Evolutionary conservation across 37 sponge, comb jelly and placozoan species (phyloP).

Genomic region (Mnemiopsis leidyi): DNA sequence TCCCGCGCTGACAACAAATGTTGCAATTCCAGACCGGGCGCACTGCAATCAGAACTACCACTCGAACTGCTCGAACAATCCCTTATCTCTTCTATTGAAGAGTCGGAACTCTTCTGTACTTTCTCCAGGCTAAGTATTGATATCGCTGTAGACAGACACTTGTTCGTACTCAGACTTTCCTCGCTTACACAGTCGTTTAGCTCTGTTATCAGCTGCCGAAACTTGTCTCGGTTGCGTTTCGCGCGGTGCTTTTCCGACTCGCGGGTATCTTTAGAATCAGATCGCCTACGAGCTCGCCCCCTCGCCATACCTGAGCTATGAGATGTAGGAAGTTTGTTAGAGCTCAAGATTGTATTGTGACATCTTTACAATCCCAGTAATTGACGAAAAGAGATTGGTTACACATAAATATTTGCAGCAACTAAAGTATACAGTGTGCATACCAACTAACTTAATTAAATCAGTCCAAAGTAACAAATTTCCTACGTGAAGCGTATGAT

Average conservation of each 20-base stretch:
- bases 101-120: background rate
- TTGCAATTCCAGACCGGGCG: background rate
- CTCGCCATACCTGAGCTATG: slow-evolving; percentile 7
- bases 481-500: no score
- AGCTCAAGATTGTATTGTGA: no score
- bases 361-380: no score
- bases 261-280: background rate
- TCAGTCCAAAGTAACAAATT: no score
- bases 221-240: slow-evolving; percentile 47
- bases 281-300: background rate
- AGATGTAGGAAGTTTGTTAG: background rate
- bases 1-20: slow-evolving; percentile 17
- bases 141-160: slow-evolving; percentile 6
- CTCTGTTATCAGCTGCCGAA: slow-evolving; percentile 16
- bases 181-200: slow-evolving; percentile 39
- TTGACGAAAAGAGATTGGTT: no score
- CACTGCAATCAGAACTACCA: background rate
- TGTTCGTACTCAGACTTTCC: slow-evolving; percentile 46
- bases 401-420: no score
- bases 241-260: slow-evolving; percentile 24
- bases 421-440: no score
- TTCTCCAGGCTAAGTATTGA: slow-evolving; percentile 28
- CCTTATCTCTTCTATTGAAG: background rate
- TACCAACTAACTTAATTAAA: no score
- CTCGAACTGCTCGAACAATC: background rate